These are phyloP conservation scores for Phlogophora meticulosa DNA, from an alignment of 2,888 invertebrate species.

Conservation along the genomic window DNA sequence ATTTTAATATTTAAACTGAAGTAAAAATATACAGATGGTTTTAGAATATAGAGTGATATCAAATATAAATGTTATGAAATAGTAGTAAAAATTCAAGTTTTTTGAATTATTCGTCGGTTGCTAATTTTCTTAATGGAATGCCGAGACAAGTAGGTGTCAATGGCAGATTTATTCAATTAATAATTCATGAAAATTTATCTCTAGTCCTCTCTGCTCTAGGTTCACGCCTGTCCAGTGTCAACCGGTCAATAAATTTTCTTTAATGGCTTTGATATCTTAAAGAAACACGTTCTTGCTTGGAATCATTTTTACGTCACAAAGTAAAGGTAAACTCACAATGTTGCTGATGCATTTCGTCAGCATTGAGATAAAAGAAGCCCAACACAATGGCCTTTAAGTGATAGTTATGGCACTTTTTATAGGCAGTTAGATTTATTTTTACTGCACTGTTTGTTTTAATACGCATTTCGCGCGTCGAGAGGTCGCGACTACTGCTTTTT, in stretches of 20 bases:
- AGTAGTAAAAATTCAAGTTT: not conserved
- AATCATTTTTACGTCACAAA: conserved; percentile 73
- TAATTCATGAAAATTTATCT: conserved; percentile 73
- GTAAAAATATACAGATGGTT: conserved; percentile 6
- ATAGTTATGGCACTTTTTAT: conserved; percentile 91
- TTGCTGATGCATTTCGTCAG: conserved; percentile 79
- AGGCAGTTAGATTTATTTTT: conserved; percentile 91
- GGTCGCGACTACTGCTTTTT: conserved; percentile 83
- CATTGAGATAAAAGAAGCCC: conserved; percentile 82
- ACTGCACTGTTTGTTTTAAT: conserved; percentile 91
- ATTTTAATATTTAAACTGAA: conserved; percentile 37
- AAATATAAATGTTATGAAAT: not conserved
- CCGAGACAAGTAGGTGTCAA: conserved; percentile 22
- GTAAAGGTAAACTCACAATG: conserved; percentile 75
- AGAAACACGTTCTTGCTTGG: conserved; percentile 65
- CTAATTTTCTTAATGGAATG: conserved; percentile 32
- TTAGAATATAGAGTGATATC: no score
- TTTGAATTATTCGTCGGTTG: not conserved
- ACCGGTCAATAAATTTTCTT: conserved; percentile 75
- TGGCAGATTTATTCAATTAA: conserved; percentile 64
- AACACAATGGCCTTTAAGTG: conserved; percentile 89
- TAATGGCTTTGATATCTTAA: conserved; percentile 65
- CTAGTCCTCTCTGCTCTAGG: conserved; percentile 38
- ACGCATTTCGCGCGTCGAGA: conserved; percentile 86
- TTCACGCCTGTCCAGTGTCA: conserved; percentile 70